A percentile compares a stretch with the other conserved stretches of the same genome.
phyloP scores from a whole-genome alignment of 2,888 invertebrate species.

The Coenonympha glycerion region DNA sequence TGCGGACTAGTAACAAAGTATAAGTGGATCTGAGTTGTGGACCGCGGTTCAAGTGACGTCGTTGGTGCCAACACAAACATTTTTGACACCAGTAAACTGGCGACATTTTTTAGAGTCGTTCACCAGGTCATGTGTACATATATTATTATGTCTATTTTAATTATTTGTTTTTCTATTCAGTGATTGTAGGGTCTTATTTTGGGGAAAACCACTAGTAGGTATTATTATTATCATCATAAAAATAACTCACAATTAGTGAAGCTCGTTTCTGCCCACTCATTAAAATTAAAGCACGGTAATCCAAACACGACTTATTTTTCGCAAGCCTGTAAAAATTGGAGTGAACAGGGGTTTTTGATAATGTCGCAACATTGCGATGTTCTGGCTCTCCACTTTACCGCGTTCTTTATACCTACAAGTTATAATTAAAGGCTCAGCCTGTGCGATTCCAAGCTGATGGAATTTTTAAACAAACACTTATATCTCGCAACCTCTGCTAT shows the following conservation, averaged over 20 bases:
- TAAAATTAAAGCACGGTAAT: not conserved
- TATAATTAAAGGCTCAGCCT: slow-evolving; percentile 27
- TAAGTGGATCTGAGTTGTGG: no score
- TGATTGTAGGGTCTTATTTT: no score
- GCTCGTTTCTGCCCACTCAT: not conserved
- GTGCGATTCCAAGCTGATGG: slow-evolving; percentile 26
- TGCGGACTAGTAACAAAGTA: no score
- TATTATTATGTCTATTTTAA: no score
- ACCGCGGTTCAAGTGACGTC: no score
- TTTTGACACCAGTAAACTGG: no score
- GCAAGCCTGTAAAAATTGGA: slow-evolving; percentile 7
- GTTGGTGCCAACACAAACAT: no score
- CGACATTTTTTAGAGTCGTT: no score
- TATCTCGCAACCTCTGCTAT: slow-evolving; percentile 5
- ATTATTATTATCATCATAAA: no score
- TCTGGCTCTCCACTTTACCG: not conserved
- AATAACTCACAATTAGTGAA: not conserved
- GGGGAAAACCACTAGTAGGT: no score
- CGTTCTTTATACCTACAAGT: slow-evolving; percentile 21
- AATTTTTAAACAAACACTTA: slow-evolving; percentile 27
- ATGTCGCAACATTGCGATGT: slow-evolving; percentile 7
- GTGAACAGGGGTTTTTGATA: slow-evolving; percentile 11
- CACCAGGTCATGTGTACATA: no score
- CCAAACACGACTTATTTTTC: not conserved
- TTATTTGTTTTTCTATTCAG: no score